Base-by-base conservation (phyloP, 2,888 invertebrate genomes). In the Sialis fuliginosa region DNA sequence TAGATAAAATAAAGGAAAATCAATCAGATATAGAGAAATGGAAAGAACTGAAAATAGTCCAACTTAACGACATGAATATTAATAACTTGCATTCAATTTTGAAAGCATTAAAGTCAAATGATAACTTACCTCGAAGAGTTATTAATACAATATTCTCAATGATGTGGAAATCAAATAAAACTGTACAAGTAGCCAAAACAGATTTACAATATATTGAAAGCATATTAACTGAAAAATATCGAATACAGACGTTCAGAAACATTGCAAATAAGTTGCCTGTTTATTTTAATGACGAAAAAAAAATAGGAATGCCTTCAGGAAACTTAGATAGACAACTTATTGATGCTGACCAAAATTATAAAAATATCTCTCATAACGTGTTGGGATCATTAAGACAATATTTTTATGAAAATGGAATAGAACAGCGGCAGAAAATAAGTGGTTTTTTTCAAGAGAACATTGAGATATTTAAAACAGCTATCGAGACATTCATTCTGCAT, bases 311-410 rank as follows among this genome's bases (percentile, higher is more conserved):
- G n/a, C 39, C 46, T 39, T 48, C 39, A 44, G 48, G 6, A 39
- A 45, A 37, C 6, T 30, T 39, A 46, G 46, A 22, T 22, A 22
- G 34, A 48, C 46, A 33, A 41, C 46, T 48, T 7, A 40, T 41
- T 46, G 42, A 48, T 32, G 30, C 12, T 9, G 42, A 44, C 30
- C 42, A 50, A 12, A 50, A 22, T 45, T 33, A 40, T 5, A 47
- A 47, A 43, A 45, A 39, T 33, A 41, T 48, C 39, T 48, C 48
- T 34, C 50, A 50, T 39, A n/a, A n/a, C 32, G 7, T 41, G 45
- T 45, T 50, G 10, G 50, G 50, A 41, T 45, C 44, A 44, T 41
- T 50, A 7, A 44, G 48, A 42, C 49, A 50, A 50, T 50, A 50
- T 50, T 30, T 50, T 40, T 44, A 48, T 37, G 33, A 42, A 37